Evolutionary conservation across 2,113 vertebrate species (phyloP).

Genomic region (Stegastes partitus): DNA sequence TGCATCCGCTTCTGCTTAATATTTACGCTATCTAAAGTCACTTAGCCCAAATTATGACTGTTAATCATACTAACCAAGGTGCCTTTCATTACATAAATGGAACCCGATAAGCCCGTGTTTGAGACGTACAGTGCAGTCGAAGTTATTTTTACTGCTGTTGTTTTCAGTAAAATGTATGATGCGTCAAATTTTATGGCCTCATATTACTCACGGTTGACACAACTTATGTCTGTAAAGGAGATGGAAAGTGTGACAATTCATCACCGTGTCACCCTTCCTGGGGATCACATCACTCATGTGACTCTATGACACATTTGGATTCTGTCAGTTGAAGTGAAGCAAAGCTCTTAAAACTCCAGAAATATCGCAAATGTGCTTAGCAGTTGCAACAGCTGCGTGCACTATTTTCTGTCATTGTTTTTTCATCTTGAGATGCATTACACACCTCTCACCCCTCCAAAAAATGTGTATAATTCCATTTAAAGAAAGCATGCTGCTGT

Average conservation of each 20-base stretch:
- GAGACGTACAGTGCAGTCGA: background rate
- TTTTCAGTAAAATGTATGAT: slow-evolving; percentile 46
- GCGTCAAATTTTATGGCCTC: slow-evolving; percentile 34
- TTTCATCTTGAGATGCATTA: background rate
- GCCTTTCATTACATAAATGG: background rate
- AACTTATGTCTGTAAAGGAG: slow-evolving; percentile 45
- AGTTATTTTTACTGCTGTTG: slow-evolving; percentile 36
- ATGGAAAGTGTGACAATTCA: slow-evolving; percentile 38
- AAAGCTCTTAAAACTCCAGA: slow-evolving; percentile 12
- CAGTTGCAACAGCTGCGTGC: slow-evolving; percentile 2
- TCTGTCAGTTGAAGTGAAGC: slow-evolving; percentile 9
- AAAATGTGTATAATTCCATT: background rate
- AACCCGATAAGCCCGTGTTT: background rate
- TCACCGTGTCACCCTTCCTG: slow-evolving; percentile 38
- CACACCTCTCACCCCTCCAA: background rate
- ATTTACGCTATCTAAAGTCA: slow-evolving; percentile 46
- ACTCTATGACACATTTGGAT: slow-evolving; percentile 23
- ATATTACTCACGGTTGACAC: slow-evolving; percentile 55
- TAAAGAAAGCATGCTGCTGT: background rate
- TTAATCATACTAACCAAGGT: slow-evolving; percentile 35
- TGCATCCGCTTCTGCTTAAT: slow-evolving; percentile 39
- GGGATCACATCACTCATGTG: slow-evolving; percentile 49
- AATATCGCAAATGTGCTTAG: slow-evolving; percentile 20
- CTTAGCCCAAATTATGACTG: slow-evolving; percentile 30
- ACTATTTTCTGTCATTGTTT: slow-evolving; percentile 8